These are phyloP conservation scores for Atrichornis clamosus DNA, from an alignment of 2,113 vertebrate genomes.

Conservation along the genomic window DNA sequence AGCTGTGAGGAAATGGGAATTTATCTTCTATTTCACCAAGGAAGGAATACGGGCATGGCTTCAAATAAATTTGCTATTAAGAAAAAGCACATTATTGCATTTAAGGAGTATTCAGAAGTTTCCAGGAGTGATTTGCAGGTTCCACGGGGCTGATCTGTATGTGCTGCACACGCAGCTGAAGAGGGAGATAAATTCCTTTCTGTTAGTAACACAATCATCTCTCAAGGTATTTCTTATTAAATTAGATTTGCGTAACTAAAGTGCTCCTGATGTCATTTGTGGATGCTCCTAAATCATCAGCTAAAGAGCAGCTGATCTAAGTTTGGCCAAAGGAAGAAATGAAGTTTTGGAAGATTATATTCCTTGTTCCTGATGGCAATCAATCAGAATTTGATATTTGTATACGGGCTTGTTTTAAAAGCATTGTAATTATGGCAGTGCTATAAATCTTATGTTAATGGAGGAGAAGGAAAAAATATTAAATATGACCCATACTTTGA, in stretches of 20 bases:
- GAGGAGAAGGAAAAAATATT: not conserved
- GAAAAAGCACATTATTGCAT: not conserved
- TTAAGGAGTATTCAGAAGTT: not conserved
- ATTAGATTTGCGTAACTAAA: conserved; percentile 1
- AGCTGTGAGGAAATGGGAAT: not conserved
- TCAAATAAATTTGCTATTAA: not conserved
- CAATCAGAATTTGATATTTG: not conserved
- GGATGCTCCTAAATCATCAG: conserved; percentile 10
- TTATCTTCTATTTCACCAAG: not conserved
- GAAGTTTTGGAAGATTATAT: not conserved
- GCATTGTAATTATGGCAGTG: not conserved
- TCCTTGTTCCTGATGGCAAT: not conserved
- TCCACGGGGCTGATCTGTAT: not conserved
- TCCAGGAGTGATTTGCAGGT: not conserved
- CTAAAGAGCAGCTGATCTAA: not conserved
- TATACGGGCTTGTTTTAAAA: not conserved
- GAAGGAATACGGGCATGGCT: not conserved
- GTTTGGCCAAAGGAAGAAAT: not conserved
- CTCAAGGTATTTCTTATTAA: conserved; percentile 6
- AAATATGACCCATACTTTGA: not conserved
- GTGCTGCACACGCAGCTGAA: not conserved
- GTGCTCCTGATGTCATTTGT: conserved; percentile 35
- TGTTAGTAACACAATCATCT: not conserved
- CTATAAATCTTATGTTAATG: not conserved
- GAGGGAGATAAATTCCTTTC: conserved; percentile 12